phyloP scores from a whole-genome alignment of 2,113 vertebrate genomes.

The Dasyornis broadbenti region DNA sequence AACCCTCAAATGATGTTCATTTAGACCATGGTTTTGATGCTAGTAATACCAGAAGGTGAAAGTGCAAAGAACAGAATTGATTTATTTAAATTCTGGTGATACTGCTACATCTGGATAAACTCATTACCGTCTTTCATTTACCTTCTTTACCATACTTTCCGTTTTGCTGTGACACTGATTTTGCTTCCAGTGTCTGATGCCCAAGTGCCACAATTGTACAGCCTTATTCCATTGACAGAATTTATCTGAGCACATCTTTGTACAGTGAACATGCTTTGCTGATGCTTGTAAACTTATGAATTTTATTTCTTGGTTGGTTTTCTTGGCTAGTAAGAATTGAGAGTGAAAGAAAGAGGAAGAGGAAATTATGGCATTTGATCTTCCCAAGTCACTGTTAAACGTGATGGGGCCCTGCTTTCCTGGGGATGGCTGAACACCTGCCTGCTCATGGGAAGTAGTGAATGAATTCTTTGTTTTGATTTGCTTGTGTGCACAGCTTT shows the following conservation, averaged over 20 bases:
- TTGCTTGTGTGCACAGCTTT: background rate
- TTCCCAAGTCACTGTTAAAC: fast-evolving
- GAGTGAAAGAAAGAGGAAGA: background rate
- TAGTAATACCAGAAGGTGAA: background rate
- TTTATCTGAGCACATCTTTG: background rate
- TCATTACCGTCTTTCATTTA: background rate
- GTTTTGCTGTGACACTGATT: background rate
- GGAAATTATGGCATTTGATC: fast-evolving
- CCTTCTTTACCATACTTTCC: background rate
- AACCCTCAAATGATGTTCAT: background rate
- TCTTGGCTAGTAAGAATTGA: background rate
- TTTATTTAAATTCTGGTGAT: background rate
- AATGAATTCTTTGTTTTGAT: background rate
- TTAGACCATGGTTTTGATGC: background rate
- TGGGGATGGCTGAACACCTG: background rate
- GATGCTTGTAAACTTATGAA: background rate
- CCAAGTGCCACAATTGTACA: background rate
- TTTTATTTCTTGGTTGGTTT: background rate
- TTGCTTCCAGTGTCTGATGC: background rate
- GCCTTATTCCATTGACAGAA: background rate
- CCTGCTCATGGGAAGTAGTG: background rate
- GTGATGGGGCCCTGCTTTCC: background rate
- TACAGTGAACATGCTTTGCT: background rate
- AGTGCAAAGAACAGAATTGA: background rate
- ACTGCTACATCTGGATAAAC: background rate